Evolutionary conservation across 2,888 invertebrate species (phyloP).

Genomic region (Brachypalpus laphriformis): DNA sequence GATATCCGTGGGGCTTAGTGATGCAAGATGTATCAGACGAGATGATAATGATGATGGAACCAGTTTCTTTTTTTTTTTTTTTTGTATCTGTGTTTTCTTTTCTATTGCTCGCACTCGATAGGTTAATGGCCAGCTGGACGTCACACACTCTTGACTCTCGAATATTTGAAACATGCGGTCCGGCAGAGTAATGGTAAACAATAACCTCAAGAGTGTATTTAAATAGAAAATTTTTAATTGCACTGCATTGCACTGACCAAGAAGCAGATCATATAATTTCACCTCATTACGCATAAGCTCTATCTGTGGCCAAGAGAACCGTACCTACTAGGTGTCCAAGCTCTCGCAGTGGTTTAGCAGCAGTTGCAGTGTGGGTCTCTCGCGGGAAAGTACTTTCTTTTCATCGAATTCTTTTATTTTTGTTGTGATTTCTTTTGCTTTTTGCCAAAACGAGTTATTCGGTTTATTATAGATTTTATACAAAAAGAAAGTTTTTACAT

Average conservation of each 20-base stretch:
- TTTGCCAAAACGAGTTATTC: conserved; percentile 42
- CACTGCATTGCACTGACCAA: conserved; percentile 3
- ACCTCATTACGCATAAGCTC: conserved; percentile 22
- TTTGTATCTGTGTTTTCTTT: conserved; percentile 24
- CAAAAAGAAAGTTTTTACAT: conserved; percentile 59
- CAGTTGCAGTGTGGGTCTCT: conserved; percentile 62
- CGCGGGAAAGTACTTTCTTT: conserved; percentile 67
- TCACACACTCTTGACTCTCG: neutral
- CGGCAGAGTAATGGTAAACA: neutral
- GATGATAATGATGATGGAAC: conserved; percentile 38
- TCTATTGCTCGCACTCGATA: conserved; percentile 5
- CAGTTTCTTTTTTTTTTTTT: conserved; percentile 44
- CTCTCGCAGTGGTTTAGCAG: conserved; percentile 42
- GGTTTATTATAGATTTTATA: conserved; percentile 9
- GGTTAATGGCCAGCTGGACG: conserved; percentile 39
- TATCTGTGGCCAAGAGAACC: conserved; percentile 6
- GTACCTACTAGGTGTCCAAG: neutral
- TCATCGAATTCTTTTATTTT: conserved; percentile 10
- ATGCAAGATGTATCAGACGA: conserved; percentile 17
- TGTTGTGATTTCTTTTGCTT: neutral
- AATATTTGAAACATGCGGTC: neutral
- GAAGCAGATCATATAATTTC: conserved; percentile 35
- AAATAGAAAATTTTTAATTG: conserved; percentile 6
- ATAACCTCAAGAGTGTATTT: neutral
- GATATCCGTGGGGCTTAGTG: conserved; percentile 7